These are phyloP conservation scores for Otus sunia DNA, from an alignment of 2,113 vertebrate genomes.

Conservation along the genomic window DNA sequence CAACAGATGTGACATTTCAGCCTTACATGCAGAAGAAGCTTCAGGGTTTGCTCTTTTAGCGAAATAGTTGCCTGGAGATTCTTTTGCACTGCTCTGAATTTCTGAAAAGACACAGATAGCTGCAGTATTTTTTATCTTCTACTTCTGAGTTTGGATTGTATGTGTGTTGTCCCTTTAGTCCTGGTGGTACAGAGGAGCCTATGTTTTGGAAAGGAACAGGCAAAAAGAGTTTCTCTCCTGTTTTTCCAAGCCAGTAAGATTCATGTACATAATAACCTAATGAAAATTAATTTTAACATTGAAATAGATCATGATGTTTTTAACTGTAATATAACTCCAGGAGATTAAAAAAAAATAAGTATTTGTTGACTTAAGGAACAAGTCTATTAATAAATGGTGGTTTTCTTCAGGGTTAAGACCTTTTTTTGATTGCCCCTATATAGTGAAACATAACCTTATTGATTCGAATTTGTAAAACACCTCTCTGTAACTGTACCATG, in stretches of 20 bases:
- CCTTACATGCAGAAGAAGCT: slow-evolving; percentile 14
- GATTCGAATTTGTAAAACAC: slow-evolving; percentile 30
- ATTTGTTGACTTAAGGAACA: background rate
- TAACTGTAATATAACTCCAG: background rate
- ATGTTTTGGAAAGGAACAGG: background rate
- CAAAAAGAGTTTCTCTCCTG: background rate
- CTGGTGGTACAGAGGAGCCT: background rate
- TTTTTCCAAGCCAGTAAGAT: background rate
- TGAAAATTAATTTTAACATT: background rate
- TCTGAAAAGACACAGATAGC: background rate
- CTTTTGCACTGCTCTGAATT: background rate
- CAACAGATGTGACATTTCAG: slow-evolving; percentile 50
- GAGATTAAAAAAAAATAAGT: background rate
- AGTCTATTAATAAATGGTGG: background rate
- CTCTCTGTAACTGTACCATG: background rate
- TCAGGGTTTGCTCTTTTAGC: slow-evolving; percentile 12
- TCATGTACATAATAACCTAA: background rate
- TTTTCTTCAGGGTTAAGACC: background rate
- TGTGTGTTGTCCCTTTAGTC: background rate
- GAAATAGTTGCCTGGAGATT: background rate
- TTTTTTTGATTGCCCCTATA: background rate
- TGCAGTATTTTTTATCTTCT: background rate
- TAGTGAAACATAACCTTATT: slow-evolving; percentile 13
- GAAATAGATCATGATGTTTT: background rate
- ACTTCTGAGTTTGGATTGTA: background rate